Evolutionary conservation across 2,888 invertebrate species (phyloP), one percentile per base, ranked within the genome.

Genomic region (Latheticus oryzae): DNA sequence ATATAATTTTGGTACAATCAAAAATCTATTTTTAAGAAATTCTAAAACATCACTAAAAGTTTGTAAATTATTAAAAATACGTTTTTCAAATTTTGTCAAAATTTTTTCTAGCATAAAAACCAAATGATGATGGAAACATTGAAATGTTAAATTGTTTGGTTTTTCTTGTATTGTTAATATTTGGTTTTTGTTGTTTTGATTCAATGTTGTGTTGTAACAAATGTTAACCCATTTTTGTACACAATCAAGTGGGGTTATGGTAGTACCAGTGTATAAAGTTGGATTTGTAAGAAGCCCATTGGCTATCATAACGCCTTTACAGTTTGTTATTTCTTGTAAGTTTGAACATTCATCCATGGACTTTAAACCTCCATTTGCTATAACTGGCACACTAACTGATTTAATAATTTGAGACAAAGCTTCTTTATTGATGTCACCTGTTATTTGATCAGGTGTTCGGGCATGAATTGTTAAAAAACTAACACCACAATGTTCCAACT

Each of bases 71-170:
- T 96, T 96, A 72, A 97, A 95, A 38, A 87, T 78, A 63, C 85
- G 81, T 70, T 92, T 87, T 69, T 91, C 86, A 40, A 83, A 78
- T 69, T 88, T 89, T 0, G 86, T 83, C 66, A 97, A 81, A 24
- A 90, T 75, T 77, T 89, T 90, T 70, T 95, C 94, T 70, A 95
- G 82, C 98, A 98, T 98, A 76, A 95, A 96, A 42, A 95, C 93
- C 61, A 98, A 84, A 80, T 98, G 98, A 76, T 97, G 96, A 79
- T 98, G 98, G 72, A 97, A 95, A 73, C 87, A 88, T 65, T 91
- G 87, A 77, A 92, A 97, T 42, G 87, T 84, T 51, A 91, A 64
- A 65, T 76, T 85, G 51, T 77, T 79, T 28, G 90, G 85, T 61
- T 81, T 79, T 13, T 84, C 82, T 30, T 82, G 73, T 55, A 77